A percentile compares a stretch with the other conserved stretches of the same genome.
phyloP scores from a whole-genome alignment of 2,113 vertebrate species.

The Chaetorhynchus papuensis region DNA sequence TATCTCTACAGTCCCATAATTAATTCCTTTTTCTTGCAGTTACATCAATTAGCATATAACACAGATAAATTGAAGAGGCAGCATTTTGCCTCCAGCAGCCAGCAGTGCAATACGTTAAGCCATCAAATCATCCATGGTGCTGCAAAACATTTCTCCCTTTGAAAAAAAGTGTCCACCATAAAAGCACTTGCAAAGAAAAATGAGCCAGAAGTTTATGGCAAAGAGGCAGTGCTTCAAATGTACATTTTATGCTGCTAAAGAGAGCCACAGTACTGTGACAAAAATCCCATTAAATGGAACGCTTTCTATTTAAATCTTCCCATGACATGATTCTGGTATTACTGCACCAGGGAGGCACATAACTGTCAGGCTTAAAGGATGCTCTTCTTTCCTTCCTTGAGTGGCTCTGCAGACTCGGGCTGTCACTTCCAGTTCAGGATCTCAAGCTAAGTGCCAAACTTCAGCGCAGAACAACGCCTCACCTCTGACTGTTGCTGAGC shows the following conservation, averaged over 20 bases:
- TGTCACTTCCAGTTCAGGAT: neutral
- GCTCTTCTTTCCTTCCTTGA: neutral
- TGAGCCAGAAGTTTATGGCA: constrained; percentile 16
- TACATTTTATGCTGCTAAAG: constrained; percentile 46
- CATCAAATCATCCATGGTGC: neutral
- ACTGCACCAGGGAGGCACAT: neutral
- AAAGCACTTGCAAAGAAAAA: constrained; percentile 8
- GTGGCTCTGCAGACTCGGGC: neutral
- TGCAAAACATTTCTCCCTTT: neutral
- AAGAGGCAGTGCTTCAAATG: constrained; percentile 33
- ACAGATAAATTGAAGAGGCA: constrained; percentile 2
- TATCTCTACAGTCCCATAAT: neutral
- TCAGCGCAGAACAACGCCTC: neutral
- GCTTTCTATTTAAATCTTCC: constrained; percentile 45
- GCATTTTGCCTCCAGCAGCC: constrained; percentile 14
- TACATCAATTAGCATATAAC: constrained; percentile 8
- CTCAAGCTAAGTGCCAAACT: neutral
- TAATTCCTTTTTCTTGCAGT: constrained; percentile 20
- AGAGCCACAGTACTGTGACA: constrained; percentile 23
- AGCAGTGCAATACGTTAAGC: neutral
- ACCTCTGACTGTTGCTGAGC: neutral
- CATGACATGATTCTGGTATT: constrained; percentile 3
- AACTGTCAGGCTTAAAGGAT: neutral
- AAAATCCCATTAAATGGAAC: constrained; percentile 60
- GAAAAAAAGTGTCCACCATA: neutral